Conservation (phyloP, 2,888 invertebrate genomes). For the Eucriotettix oculatus region DNA sequence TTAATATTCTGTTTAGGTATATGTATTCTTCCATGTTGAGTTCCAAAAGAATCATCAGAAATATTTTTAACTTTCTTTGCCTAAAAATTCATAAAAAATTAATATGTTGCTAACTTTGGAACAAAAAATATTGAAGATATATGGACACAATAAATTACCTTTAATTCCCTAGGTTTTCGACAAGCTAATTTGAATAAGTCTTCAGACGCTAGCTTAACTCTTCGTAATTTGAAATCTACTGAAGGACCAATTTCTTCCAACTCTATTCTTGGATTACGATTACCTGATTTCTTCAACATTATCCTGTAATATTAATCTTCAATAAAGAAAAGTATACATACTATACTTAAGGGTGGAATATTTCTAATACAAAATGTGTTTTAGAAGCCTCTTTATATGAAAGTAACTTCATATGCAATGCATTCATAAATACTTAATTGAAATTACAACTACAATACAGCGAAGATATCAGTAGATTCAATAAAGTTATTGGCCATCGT, state of each 20-base stretch:
- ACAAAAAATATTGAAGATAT: no score
- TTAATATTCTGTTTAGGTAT: conserved; percentile 76
- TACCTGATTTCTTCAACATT: conserved; percentile 77
- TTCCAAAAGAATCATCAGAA: conserved; percentile 70
- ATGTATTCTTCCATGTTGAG: conserved; percentile 81
- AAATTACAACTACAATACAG: no score
- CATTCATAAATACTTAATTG: no score
- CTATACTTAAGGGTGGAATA: no score
- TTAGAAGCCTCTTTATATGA: no score
- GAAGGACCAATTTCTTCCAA: conserved; percentile 88
- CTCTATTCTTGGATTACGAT: conserved; percentile 76
- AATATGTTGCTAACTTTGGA: neutral
- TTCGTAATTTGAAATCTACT: conserved; percentile 67
- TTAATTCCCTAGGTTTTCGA: conserved; percentile 61
- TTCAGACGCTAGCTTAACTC: conserved; percentile 77
- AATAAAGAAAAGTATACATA: neutral
- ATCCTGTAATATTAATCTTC: conserved; percentile 42
- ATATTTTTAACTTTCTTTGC: conserved; percentile 82
- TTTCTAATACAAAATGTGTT: no score
- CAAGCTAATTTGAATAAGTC: conserved; percentile 73
- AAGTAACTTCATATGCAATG: no score
- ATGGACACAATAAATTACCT: conserved; percentile 23
- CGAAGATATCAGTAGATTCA: no score
- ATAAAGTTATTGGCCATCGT: no score
- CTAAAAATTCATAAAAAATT: conserved; percentile 24